These are phyloP conservation scores for Aleadryas rufinucha DNA, from an alignment of 2,113 vertebrate species.

Conservation along the genomic window DNA sequence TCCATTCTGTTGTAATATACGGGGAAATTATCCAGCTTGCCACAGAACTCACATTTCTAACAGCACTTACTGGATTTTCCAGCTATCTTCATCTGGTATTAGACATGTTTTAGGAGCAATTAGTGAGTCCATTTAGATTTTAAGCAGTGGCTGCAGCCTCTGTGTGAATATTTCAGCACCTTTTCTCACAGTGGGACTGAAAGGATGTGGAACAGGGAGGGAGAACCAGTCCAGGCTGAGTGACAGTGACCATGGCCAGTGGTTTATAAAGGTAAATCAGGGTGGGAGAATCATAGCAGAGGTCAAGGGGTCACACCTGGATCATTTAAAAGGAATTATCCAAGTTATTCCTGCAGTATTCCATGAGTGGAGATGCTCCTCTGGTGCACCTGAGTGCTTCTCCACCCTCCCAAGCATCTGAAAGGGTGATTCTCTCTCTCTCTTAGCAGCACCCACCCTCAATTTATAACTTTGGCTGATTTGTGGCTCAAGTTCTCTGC, in stretches of 20 bases:
- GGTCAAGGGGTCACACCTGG: not conserved
- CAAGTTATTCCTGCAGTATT: not conserved
- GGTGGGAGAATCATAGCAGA: not conserved
- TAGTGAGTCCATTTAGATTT: not conserved
- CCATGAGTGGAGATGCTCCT: not conserved
- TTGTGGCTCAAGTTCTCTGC: not conserved
- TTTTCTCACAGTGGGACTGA: not conserved
- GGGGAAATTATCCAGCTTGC: not conserved
- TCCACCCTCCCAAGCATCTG: too few relatives aligned
- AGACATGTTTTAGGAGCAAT: not conserved
- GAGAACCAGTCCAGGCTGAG: not conserved
- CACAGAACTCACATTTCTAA: not conserved
- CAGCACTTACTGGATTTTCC: not conserved
- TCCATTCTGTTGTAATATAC: not conserved
- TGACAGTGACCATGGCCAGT: fast-evolving
- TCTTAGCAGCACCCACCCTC: not conserved
- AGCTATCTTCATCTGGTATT: not conserved
- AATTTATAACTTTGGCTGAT: not conserved
- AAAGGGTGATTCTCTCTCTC: not conserved
- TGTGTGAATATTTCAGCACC: not conserved
- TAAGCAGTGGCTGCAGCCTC: not conserved
- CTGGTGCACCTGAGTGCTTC: not conserved
- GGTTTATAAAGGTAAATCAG: not conserved
- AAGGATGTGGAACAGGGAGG: not conserved
- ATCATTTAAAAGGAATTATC: not conserved